Conservation (phyloP, 2,113 vertebrate species). For the Trachemys scripta region DNA sequence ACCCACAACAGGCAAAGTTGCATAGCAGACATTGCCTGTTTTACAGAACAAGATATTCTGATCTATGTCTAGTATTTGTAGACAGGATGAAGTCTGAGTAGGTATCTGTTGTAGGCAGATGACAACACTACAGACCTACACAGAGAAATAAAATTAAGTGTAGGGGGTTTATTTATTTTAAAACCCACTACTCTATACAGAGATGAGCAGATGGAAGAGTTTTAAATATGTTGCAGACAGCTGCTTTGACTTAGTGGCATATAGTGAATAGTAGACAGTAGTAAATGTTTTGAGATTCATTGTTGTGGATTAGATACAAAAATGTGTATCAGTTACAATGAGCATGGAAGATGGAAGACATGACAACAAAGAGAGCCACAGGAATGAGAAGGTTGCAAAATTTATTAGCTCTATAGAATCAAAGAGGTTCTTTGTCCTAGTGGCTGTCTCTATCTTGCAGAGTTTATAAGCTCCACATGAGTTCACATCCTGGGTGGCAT, state of each 20-base stretch:
- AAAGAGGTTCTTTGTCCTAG: not conserved
- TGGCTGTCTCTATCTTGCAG: not conserved
- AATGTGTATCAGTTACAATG: not conserved
- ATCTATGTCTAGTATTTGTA: not conserved
- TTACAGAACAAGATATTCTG: not conserved
- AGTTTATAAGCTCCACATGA: not conserved
- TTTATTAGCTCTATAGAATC: not conserved
- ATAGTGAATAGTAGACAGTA: not conserved
- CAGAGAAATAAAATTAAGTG: not conserved
- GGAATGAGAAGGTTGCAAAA: not conserved
- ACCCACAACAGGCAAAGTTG: not conserved
- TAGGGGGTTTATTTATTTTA: not conserved
- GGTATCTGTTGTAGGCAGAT: not conserved
- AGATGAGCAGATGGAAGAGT: not conserved
- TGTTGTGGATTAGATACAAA: not conserved
- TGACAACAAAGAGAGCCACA: not conserved
- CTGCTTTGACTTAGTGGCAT: not conserved
- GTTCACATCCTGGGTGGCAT: not conserved
- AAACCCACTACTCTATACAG: not conserved
- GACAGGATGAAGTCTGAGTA: not conserved
- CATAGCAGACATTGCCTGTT: not conserved
- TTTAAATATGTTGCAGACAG: not conserved
- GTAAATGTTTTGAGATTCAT: not conserved
- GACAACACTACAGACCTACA: not conserved
- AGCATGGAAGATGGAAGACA: not conserved